These are phyloP conservation scores for Caerostris extrusa DNA, from an alignment of 1,140 invertebrate species.

Conservation along the genomic window DNA sequence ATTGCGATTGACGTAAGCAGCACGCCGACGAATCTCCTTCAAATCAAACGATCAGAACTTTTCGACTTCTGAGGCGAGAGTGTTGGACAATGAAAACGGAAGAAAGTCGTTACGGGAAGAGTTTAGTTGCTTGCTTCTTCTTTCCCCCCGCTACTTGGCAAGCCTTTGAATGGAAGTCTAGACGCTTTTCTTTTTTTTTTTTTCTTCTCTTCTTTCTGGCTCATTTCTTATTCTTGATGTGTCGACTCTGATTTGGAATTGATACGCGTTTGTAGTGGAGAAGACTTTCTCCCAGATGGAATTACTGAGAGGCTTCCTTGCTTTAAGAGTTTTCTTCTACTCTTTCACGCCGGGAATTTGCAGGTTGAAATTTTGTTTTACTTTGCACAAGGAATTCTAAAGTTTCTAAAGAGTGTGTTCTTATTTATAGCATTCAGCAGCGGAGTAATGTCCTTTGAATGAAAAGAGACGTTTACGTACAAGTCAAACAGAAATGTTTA, in stretches of 20 bases:
- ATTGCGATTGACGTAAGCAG: constrained; percentile 34
- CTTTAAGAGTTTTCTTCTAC: not conserved
- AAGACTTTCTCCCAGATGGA: not conserved
- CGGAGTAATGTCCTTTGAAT: not conserved
- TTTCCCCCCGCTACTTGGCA: not conserved
- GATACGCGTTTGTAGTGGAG: constrained; percentile 29
- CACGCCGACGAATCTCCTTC: constrained; percentile 16
- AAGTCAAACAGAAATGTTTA: too few relatives aligned
- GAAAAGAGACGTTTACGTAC: too few relatives aligned
- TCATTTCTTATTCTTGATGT: constrained; percentile 35
- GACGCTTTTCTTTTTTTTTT: not conserved
- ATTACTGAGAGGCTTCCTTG: constrained; percentile 5
- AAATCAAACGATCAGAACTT: constrained; percentile 39
- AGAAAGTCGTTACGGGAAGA: constrained; percentile 23
- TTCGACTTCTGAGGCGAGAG: constrained; percentile 29
- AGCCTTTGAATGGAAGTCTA: constrained; percentile 8
- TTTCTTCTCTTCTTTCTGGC: not conserved
- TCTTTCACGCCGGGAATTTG: not conserved
- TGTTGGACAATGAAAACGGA: constrained; percentile 27
- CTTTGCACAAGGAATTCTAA: constrained; percentile 7
- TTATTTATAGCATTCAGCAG: not conserved
- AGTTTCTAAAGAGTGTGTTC: not conserved
- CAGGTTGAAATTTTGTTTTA: not conserved
- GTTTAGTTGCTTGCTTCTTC: not conserved
- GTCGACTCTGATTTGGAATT: constrained; percentile 23